Evolutionary conservation across 2,888 invertebrate species (phyloP), one percentile per base, ranked within the genome.

Genomic region (Saturnia pavonia): DNA sequence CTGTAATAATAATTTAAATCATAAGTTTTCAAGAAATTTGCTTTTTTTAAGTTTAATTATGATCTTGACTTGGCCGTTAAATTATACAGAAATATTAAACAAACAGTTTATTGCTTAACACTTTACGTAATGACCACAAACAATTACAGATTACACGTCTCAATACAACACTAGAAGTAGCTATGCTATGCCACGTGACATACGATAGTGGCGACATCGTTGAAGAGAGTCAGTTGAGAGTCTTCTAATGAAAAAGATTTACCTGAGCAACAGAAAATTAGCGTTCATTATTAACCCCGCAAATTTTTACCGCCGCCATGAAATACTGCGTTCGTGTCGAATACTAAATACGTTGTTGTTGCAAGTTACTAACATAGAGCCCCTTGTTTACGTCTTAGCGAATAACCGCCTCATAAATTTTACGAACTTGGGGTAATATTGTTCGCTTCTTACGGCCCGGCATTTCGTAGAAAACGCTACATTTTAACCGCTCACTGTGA

Each of bases 391-490:
- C 85, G 84, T 84, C 86, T 84, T 84, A 75, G 78, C 82, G 83
- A 87, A 91, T 89, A 91, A 91, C 88, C 87, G 83, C 85, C 81
- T 87, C 88, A 85, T 91, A 90, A 90, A 91, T 88, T 91, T 91
- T 88, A 89, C 87, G 88, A 87, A 89, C 87, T 85, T 83, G 72
- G 72, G 81, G 88, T 88, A 87, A 86, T 91, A 89, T 87, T 88
- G 88, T 88, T 89, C 84, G 83, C 83, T 87, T 89, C 88, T 90
- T 86, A 88, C 84, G 82, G 84, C 81, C 83, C 86, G 82, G 82
- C 80, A 84, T 87, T 85, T 78, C 78, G 80, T 75, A 74, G 82
- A 82, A 80, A 86, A 84, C 81, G 82, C 80, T 81, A 79, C 78
- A 81, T 83, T 85, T 82, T 82, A 84, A 83, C 82, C 81, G 80